Evolutionary conservation across 2,113 vertebrate genomes (phyloP).

Genomic region (Callospermophilus lateralis): DNA sequence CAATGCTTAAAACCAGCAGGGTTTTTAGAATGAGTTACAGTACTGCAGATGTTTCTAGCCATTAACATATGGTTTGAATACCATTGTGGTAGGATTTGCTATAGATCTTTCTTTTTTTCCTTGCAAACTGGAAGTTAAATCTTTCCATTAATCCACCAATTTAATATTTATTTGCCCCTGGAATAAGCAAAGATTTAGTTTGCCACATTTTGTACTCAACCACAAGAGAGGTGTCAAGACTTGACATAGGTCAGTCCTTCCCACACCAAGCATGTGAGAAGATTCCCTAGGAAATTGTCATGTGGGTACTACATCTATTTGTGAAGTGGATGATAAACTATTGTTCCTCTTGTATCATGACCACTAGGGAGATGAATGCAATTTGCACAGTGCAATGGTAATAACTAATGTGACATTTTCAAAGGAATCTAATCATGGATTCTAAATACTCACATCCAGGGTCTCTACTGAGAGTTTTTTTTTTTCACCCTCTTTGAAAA

Average conservation of each 20-base stretch:
- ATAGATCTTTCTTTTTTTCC: slow-evolving; percentile 60
- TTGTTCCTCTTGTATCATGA: slow-evolving; percentile 78
- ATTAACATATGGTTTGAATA: slow-evolving; percentile 80
- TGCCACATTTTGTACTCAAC: slow-evolving; percentile 58
- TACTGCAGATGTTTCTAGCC: slow-evolving; percentile 72
- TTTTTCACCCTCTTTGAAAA: slow-evolving; percentile 2
- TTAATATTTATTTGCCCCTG: slow-evolving; percentile 57
- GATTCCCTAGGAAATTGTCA: slow-evolving; percentile 69
- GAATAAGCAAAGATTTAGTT: slow-evolving; percentile 64
- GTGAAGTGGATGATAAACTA: slow-evolving; percentile 80
- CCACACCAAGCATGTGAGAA: slow-evolving; percentile 56
- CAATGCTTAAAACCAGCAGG: slow-evolving; percentile 62
- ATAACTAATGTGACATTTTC: slow-evolving; percentile 85
- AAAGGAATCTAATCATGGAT: slow-evolving; percentile 81
- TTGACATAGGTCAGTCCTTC: slow-evolving; percentile 61
- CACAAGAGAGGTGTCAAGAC: slow-evolving; percentile 41
- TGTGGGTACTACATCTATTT: slow-evolving; percentile 70
- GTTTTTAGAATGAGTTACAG: slow-evolving; percentile 66
- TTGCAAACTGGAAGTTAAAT: slow-evolving; percentile 67
- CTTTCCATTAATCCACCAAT: slow-evolving; percentile 51
- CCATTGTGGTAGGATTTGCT: slow-evolving; percentile 60
- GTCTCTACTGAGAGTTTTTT: slow-evolving; percentile 5
- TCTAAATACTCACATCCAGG: slow-evolving; percentile 80
- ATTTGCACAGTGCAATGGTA: slow-evolving; percentile 81
- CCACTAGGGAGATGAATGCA: slow-evolving; percentile 79